Base-by-base conservation (phyloP, 2,113 vertebrate species). In the Salvelinus namaycush region DNA sequence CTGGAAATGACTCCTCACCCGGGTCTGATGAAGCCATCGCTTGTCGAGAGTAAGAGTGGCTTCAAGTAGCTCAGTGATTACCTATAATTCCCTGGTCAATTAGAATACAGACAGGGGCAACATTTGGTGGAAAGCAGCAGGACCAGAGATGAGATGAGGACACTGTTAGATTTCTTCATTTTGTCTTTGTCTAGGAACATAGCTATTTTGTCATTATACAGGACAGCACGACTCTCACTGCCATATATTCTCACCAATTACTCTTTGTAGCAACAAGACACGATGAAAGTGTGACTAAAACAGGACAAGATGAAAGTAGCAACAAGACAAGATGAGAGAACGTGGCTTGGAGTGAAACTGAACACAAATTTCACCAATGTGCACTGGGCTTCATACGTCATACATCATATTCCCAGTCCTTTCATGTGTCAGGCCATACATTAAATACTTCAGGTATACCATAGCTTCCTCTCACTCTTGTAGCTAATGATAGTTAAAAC, bases 1-100 rank as follows among this genome's bases (percentile, higher is more conserved):
- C 51, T 73, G 71, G 51, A 73, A 60, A 73, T 62, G 14, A 60
- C 68, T 48, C 24, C 20, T 34, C 31, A 48, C 18, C 59, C 20
- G 5, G 54, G 54, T 44, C 6, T 69, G 68, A 31, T 69, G 68
- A 69, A 69, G 39, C 39, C 44, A 51, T 24, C 34, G 22, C 29
- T 22, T n/a, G 18, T 24, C n/a, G n/a, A 70, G 44, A 70, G 18
- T n/a, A 22, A 70, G 34, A 70, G 22, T 22, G 68, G 59, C 59
- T 48, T 22, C 5, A 20, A 70, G 68, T 48, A 70, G 22, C 20
- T 20, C 8, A 2, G 34, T 49, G 39, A 70, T 49, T 22, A 51
- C 24, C 24, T 49, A 59, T 20, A 31, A 73, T 3, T 54, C 59
- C 5, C 8, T 24, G n/a, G 9, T 5, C 71, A 73, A 29, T 73